Base-by-base conservation (phyloP, 2,888 invertebrate genomes). In the Noctua janthina region DNA sequence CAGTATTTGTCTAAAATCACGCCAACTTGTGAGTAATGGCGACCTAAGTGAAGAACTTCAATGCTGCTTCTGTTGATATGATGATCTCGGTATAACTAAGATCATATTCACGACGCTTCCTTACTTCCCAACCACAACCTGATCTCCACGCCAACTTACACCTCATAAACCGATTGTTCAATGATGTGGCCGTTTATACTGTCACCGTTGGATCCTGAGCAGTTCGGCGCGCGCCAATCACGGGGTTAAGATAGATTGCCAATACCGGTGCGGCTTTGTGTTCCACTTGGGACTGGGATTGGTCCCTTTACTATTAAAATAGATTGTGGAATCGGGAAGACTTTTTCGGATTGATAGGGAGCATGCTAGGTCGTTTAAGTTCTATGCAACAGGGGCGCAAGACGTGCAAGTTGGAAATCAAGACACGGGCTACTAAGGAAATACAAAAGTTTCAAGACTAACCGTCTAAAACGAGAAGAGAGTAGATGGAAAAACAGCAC, bases 161-260 rank as follows among this genome's bases (percentile, higher is more conserved):
- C 74, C 79, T 84, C 85, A 85, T 87, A 85, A 82, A 87, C 82
- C 79, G 78, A 76, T 84, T 90, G 88, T 88, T 89, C 87, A 88
- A 89, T 88, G 87, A 81, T 85, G 85, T 82, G 87, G 84, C 82
- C 87, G 87, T 89, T 88, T 86, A 90, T 91, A 91, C 85, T 89
- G 91, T 91, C 91, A 79, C 87, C 88, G 81, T 80, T 87, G 90
- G 91, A 91, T 88, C 88, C 85, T 86, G 87, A 86, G 79, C 78
- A 84, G 88, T 80, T 86, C 86, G 76, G 87, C 88, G 87, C 86
- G 87, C 89, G 84, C 91, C 92, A 92, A 93, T 92, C 92, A 92
- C 89, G 79, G 89, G 87, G 88, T 90, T 91, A 91, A 92, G 93
- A 93, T 91, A 86, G 91, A 93, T 93, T 91, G 91, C 90, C 89